A percentile compares a stretch with the other conserved stretches of the same genome.
phyloP scores from a whole-genome alignment of 1,140 invertebrate genomes.

The Grapholita molesta region DNA sequence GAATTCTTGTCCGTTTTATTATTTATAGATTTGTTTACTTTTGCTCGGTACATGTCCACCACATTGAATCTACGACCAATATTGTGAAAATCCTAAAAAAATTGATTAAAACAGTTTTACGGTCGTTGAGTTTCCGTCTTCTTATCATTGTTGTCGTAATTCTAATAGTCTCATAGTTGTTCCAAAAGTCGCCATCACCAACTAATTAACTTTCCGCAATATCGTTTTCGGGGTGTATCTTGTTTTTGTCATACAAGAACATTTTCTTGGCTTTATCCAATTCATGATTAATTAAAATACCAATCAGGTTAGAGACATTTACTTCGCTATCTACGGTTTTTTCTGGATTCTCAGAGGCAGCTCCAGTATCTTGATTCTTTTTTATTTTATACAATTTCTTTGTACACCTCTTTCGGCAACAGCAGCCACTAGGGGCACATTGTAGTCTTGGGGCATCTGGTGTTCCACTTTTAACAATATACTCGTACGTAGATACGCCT shows the following conservation, averaged over 20 bases:
- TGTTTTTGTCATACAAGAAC: constrained; percentile 54
- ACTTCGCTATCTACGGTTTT: constrained; percentile 26
- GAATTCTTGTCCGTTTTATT: no score
- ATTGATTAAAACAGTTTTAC: no score
- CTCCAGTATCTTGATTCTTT: constrained; percentile 8
- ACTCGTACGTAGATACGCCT: constrained; percentile 94
- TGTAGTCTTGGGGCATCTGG: constrained; percentile 6
- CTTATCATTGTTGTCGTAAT: no score
- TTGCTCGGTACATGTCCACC: no score
- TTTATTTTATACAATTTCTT: constrained; percentile 24
- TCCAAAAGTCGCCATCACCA: background rate
- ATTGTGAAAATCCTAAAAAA: no score
- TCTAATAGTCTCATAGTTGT: no score
- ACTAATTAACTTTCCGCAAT: background rate
- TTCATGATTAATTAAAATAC: constrained; percentile 52
- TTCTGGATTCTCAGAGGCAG: background rate
- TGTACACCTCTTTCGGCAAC: constrained; percentile 25
- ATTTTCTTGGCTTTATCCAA: constrained; percentile 53
- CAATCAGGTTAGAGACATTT: constrained; percentile 47
- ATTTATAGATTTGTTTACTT: no score
- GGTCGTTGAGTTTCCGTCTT: no score
- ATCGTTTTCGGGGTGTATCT: constrained; percentile 51
- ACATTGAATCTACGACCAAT: no score
- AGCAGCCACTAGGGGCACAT: constrained; percentile 18
- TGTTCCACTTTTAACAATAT: constrained; percentile 76